Conservation (phyloP, 1,140 invertebrate genomes). For the Danaus plexippus region DNA sequence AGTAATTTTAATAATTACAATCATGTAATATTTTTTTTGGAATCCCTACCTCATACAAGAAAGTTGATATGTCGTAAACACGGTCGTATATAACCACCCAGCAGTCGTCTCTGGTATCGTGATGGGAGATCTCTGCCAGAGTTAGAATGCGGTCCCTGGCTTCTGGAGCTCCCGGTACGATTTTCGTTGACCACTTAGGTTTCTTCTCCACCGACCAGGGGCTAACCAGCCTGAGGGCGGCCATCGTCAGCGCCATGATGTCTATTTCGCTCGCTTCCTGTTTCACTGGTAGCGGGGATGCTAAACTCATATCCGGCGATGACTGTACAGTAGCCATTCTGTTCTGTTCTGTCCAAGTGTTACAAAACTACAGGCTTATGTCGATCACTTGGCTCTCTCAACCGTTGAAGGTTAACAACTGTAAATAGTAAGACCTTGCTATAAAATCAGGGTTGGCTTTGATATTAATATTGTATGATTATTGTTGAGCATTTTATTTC, state of each 20-base stretch:
- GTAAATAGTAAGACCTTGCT: conserved; percentile 8
- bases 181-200: conserved; percentile 32
- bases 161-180: conserved; percentile 42
- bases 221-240: conserved; percentile 59
- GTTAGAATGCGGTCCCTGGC: conserved; percentile 68
- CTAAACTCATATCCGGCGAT: conserved; percentile 40
- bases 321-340: conserved; percentile 59
- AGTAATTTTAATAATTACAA: neutral
- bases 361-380: too few species aligned
- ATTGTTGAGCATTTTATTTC: too few species aligned
- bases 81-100: conserved; percentile 83
- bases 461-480: too few species aligned
- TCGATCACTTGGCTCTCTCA: neutral
- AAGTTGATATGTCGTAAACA: conserved; percentile 82
- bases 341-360: neutral
- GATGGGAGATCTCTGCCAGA: conserved; percentile 76
- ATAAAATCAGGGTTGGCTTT: too few species aligned
- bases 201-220: conserved; percentile 51
- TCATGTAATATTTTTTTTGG: conserved; percentile 4
- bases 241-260: conserved; percentile 61
- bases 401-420: conserved; percentile 14
- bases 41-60: conserved; percentile 75
- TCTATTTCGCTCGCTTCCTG: conserved; percentile 49
- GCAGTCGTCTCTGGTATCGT: conserved; percentile 77
- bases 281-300: conserved; percentile 36